phyloP scores from a whole-genome alignment of 2,888 invertebrate genomes.

The Drosophila kanekoi region DNA sequence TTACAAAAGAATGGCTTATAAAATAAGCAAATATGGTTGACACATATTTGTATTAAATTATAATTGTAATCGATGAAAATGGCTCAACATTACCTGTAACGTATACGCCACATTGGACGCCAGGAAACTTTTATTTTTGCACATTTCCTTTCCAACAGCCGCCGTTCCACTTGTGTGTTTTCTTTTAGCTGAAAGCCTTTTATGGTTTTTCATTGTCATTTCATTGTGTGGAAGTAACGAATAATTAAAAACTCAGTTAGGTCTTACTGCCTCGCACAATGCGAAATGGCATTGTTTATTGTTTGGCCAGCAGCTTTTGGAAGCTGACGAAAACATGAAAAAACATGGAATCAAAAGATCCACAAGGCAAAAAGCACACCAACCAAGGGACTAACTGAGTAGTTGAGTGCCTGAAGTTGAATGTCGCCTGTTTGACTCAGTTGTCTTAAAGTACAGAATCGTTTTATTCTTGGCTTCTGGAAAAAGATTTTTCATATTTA shows the following conservation, averaged over 20 bases:
- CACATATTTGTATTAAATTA: background rate
- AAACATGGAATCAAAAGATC: conserved; percentile 49
- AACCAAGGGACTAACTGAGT: conserved; percentile 17
- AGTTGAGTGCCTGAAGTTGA: conserved; percentile 15
- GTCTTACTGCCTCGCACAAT: conserved; percentile 49
- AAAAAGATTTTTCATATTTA: conserved; percentile 22
- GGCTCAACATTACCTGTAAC: conserved; percentile 1
- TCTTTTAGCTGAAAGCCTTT: conserved; percentile 28
- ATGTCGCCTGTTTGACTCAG: conserved; percentile 24
- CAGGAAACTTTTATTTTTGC: conserved; percentile 13
- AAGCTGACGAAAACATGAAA: conserved; percentile 65
- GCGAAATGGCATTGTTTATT: conserved; percentile 59
- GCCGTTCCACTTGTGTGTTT: background rate
- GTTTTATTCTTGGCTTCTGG: conserved; percentile 43
- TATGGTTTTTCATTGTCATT: conserved; percentile 29
- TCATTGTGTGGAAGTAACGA: conserved; percentile 55
- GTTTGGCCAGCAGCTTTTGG: conserved; percentile 54
- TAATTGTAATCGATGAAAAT: background rate
- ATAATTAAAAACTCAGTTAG: conserved; percentile 76
- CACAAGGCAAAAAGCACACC: conserved; percentile 38
- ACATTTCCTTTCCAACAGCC: background rate
- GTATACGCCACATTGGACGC: conserved; percentile 18
- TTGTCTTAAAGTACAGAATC: conserved; percentile 50
- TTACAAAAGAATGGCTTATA: background rate
- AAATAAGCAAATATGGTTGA: background rate